Conservation (phyloP, 2,797 vertebrate species). For the Esox masquinongy region DNA sequence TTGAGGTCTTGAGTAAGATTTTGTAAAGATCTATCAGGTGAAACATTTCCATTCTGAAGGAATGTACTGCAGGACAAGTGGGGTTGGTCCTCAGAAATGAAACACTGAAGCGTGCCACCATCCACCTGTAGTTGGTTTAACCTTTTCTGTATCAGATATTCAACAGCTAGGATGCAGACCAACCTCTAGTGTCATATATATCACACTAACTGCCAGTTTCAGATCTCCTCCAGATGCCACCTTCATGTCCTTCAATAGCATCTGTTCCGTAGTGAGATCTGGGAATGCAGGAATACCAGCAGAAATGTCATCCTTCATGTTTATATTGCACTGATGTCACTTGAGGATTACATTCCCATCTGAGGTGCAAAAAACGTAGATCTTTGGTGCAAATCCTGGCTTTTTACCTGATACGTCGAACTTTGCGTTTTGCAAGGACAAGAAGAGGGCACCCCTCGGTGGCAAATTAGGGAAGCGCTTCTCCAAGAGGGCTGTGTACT, state of each 20-base stretch:
- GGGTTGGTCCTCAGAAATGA: background rate
- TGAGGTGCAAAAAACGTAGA: background rate
- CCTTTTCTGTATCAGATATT: background rate
- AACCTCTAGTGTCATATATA: constrained; percentile 86
- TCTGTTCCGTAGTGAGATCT: constrained; percentile 89
- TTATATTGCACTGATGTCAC: background rate
- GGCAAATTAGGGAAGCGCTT: constrained; percentile 80
- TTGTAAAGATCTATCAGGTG: background rate
- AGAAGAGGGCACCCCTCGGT: constrained; percentile 76
- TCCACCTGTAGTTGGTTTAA: background rate
- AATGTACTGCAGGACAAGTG: background rate
- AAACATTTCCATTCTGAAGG: background rate
- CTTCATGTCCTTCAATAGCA: constrained; percentile 94
- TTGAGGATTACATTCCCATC: background rate
- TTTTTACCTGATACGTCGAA: constrained; percentile 87
- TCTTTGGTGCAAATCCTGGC: background rate
- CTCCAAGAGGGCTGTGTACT: constrained; percentile 74
- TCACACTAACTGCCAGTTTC: constrained; percentile 74
- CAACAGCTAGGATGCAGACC: constrained; percentile 21
- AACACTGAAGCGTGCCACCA: background rate
- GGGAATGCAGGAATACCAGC: constrained; percentile 20
- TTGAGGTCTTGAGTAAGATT: background rate
- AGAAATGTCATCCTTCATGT: background rate
- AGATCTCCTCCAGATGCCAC: constrained; percentile 62
- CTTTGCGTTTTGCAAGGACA: constrained; percentile 83